Evolutionary conservation across 2,888 invertebrate genomes (phyloP), one percentile per base, ranked within the genome.

Genomic region (Scaptomyza flava): DNA sequence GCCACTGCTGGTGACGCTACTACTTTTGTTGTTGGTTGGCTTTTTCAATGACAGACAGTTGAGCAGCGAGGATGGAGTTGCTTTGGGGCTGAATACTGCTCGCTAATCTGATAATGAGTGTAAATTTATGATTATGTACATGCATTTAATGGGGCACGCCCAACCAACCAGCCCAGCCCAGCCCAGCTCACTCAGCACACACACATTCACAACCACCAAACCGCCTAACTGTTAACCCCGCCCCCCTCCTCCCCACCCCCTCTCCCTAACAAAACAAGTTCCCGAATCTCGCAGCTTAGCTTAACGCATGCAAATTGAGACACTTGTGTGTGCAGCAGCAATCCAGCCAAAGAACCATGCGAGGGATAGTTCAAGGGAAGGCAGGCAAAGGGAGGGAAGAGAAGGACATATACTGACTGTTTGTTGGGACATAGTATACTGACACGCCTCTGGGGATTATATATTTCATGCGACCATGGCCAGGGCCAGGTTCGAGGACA

Each of bases 41-140:
- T 68, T 48, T 11, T 51, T 42, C 45, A 43, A 34, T 3, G 47
- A 12, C n/a, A 30, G 50, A 51, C 17, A 46, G 36, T 30, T 17
- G 14, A 45, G 27, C n/a, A 20, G 52, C 27, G 36, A 7, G 36
- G 36, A 8, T 12, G 8, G 6, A 36, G 36, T 9, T 38, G 36
- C 36, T 14, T 33, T 14, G 14, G 31, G 53, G 36, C 31, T 38
- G 41, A 59, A 57, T 53, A 57, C 57, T 53, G 63, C 68, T 58
- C 76, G 76, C 80, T 82, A 84, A 84, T 84, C 87, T 82, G 80
- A 82, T 84, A 84, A 84, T 84, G 82, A 84, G 85, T 74, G 85
- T 81, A 75, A 84, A 84, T 84, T 84, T 87, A 87, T 87, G 84
- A 84, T 84, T 87, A 69, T 74, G 68, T 78, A 81, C 87, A 79